Percentiles rank a stretch among this genome's conserved stretches.
Conservation (phyloP, 2,113 vertebrate genomes). For the Choloepus hoffmanni region DNA sequence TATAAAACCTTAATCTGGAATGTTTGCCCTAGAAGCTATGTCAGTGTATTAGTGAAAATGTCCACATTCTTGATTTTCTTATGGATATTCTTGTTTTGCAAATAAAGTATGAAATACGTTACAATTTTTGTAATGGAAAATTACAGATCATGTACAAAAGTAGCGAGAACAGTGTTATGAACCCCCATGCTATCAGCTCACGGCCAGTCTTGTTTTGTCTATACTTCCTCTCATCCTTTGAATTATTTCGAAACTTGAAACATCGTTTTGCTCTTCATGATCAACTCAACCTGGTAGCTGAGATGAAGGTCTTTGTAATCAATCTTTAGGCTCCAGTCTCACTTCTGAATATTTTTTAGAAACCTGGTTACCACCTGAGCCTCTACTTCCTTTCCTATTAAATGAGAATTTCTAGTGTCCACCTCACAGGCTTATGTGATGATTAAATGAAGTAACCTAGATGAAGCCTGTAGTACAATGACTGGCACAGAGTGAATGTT, state of each 20-base stretch:
- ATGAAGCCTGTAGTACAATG: too few relatives aligned
- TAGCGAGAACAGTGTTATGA: background rate
- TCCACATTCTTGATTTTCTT: background rate
- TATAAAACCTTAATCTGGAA: background rate
- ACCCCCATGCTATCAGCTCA: background rate
- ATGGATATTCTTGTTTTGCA: background rate
- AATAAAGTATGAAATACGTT: background rate
- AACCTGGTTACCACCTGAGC: background rate
- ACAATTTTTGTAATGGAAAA: background rate
- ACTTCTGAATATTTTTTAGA: background rate
- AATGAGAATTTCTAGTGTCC: background rate
- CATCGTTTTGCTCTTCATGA: background rate
- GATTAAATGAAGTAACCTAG: background rate
- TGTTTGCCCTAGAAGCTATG: background rate
- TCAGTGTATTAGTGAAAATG: background rate
- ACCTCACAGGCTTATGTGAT: background rate
- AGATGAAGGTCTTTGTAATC: background rate
- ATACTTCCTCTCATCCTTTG: background rate
- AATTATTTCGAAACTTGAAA: background rate
- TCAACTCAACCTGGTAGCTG: background rate
- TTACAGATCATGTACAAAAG: background rate
- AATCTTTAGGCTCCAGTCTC: background rate
- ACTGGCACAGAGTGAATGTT: background rate
- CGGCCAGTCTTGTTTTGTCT: background rate
- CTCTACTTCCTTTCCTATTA: background rate